Percentiles rank a stretch among this genome's conserved stretches.
Evolutionary conservation across 2,888 invertebrate species (phyloP).

Genomic region (Pseudolycoriella hygida): DNA sequence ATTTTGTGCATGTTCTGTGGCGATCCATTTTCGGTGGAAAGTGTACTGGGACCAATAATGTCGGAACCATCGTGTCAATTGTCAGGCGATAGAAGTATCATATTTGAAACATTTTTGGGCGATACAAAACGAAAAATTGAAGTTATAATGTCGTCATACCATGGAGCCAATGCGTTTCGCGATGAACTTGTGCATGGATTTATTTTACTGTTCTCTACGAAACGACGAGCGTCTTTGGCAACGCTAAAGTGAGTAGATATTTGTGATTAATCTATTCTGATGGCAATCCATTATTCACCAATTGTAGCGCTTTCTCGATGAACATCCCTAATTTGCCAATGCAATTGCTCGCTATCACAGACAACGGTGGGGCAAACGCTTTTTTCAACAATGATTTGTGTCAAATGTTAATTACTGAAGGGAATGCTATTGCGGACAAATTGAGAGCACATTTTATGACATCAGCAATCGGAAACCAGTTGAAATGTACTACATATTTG

Average conservation of each 20-base stretch:
- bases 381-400: constrained; percentile 81
- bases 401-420: constrained; percentile 81
- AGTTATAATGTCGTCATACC: constrained; percentile 86
- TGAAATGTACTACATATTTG: too few relatives aligned
- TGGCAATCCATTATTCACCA: constrained; percentile 1
- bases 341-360: constrained; percentile 86
- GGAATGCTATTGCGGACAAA: constrained; percentile 79
- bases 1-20: constrained; percentile 95
- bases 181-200: constrained; percentile 90
- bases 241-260: constrained; percentile 56
- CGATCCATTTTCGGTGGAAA: constrained; percentile 80
- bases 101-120: constrained; percentile 81
- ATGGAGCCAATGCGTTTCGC: constrained; percentile 80
- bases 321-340: constrained; percentile 85
- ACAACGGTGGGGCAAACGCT: constrained; percentile 73
- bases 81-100: constrained; percentile 71
- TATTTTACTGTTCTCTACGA: constrained; percentile 86
- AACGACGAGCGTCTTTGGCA: constrained; percentile 84
- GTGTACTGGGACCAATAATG: constrained; percentile 71
- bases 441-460: constrained; percentile 86
- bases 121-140: constrained; percentile 77
- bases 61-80: constrained; percentile 75
- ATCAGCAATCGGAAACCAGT: constrained; percentile 65
- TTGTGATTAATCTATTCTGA: background rate
- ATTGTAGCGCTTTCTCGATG: constrained; percentile 70